Evolutionary conservation across 2,888 invertebrate genomes (phyloP).

Genomic region (Molorchus minor): DNA sequence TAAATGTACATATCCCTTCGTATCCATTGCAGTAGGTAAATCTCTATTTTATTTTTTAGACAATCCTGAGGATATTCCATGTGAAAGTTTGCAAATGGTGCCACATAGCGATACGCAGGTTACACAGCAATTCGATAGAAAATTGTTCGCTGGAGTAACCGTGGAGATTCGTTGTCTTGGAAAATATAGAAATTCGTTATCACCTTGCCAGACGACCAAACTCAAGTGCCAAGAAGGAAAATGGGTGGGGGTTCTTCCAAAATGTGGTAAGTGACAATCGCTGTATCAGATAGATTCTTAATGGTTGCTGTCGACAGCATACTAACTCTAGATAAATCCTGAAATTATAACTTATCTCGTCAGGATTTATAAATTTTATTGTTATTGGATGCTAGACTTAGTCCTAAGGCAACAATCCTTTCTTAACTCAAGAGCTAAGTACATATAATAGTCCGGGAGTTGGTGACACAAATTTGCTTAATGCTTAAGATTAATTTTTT

Average conservation of each 20-base stretch:
- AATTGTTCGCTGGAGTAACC: constrained; percentile 51
- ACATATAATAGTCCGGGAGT: no score
- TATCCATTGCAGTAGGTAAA: no score
- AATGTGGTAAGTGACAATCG: constrained; percentile 60
- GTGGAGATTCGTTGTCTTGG: constrained; percentile 56
- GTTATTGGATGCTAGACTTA: not conserved
- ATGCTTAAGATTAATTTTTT: no score
- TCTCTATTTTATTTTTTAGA: constrained; percentile 29
- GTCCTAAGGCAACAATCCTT: no score
- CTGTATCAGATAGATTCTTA: no score
- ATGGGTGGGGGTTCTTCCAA: constrained; percentile 59
- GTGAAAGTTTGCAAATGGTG: constrained; percentile 35
- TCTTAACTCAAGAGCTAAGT: no score
- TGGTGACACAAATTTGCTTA: no score
- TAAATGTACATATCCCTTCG: no score
- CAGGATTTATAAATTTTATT: not conserved
- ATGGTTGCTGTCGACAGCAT: no score
- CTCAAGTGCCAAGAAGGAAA: constrained; percentile 57
- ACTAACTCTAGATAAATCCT: no score
- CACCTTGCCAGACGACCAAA: constrained; percentile 55
- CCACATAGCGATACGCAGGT: constrained; percentile 30
- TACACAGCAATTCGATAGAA: constrained; percentile 17
- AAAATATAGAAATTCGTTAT: constrained; percentile 55
- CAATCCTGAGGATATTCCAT: constrained; percentile 35
- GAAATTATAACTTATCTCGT: no score